Evolutionary conservation across 2,797 vertebrate species (phyloP).

Genomic region (Apodemus agrarius): DNA sequence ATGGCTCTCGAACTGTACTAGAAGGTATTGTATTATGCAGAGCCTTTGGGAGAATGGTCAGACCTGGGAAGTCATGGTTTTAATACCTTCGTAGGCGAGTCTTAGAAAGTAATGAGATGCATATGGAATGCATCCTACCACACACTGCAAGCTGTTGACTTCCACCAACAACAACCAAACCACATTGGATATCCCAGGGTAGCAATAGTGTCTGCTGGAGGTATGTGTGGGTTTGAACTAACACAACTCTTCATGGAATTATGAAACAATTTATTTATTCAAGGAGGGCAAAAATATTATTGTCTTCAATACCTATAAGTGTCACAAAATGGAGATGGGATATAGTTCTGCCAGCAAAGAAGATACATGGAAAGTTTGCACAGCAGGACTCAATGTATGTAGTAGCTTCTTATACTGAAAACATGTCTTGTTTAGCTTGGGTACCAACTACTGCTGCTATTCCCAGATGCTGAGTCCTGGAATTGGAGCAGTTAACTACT

Average conservation of each 20-base stretch:
- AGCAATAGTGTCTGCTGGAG: neutral
- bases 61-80: constrained; percentile 43
- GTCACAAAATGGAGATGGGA: neutral
- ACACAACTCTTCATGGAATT: constrained; percentile 20
- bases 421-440: neutral
- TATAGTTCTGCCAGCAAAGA: neutral
- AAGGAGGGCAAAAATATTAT: neutral
- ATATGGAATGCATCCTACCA: constrained; percentile 46
- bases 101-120: constrained; percentile 61
- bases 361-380: neutral
- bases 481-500: neutral
- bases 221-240: neutral
- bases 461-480: neutral
- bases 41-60: constrained; percentile 59
- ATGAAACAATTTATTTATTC: neutral
- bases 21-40: neutral
- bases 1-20: neutral
- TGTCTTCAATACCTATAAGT: neutral
- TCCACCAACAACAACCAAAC: neutral
- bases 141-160: constrained; percentile 29
- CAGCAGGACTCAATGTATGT: neutral
- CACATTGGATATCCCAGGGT: neutral
- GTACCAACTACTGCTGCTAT: neutral
- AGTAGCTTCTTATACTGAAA: neutral
- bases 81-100: constrained; percentile 47